Evolutionary conservation across 1,140 invertebrate species (phyloP).

Genomic region (Pteromalus puparum): DNA sequence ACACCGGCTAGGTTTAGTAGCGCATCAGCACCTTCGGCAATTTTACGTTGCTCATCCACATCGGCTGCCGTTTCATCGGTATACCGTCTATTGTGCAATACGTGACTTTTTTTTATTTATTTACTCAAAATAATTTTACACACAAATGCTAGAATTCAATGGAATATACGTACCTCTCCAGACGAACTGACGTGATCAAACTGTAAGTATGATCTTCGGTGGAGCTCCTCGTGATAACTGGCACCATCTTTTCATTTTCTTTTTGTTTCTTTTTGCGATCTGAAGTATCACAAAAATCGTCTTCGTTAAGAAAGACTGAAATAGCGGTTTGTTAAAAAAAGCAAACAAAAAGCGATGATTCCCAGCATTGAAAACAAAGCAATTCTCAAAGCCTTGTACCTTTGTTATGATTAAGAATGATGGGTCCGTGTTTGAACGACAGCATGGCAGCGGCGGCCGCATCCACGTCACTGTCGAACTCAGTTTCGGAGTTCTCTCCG

Average conservation of each 20-base stretch:
- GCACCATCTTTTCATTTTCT: constrained; percentile 72
- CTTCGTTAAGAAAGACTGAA: constrained; percentile 1
- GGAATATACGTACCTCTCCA: constrained; percentile 65
- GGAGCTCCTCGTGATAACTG: constrained; percentile 83
- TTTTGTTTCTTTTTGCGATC: constrained; percentile 49
- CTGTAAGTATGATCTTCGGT: constrained; percentile 89
- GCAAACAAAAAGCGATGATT: background rate
- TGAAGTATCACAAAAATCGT: constrained; percentile 1
- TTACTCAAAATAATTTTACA: background rate
- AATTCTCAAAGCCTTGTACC: constrained; percentile 59
- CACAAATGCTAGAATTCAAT: background rate
- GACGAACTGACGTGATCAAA: constrained; percentile 70
- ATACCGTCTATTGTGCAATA: constrained; percentile 20
- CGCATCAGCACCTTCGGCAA: constrained; percentile 87
- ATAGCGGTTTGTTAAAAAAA: background rate
- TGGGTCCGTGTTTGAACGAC: constrained; percentile 84
- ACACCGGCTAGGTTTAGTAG: constrained; percentile 84
- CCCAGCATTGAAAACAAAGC: background rate
- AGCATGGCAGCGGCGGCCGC: constrained; percentile 88
- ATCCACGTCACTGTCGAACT: constrained; percentile 82
- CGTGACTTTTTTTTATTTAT: background rate
- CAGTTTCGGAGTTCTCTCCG: constrained; percentile 70
- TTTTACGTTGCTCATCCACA: constrained; percentile 84
- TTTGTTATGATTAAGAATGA: constrained; percentile 75
- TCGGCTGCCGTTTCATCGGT: constrained; percentile 64